Percentiles rank a stretch among this genome's conserved stretches.
These are phyloP conservation scores for Atlantisia rogersi DNA, from an alignment of 2,113 vertebrate genomes.

Conservation along the genomic window DNA sequence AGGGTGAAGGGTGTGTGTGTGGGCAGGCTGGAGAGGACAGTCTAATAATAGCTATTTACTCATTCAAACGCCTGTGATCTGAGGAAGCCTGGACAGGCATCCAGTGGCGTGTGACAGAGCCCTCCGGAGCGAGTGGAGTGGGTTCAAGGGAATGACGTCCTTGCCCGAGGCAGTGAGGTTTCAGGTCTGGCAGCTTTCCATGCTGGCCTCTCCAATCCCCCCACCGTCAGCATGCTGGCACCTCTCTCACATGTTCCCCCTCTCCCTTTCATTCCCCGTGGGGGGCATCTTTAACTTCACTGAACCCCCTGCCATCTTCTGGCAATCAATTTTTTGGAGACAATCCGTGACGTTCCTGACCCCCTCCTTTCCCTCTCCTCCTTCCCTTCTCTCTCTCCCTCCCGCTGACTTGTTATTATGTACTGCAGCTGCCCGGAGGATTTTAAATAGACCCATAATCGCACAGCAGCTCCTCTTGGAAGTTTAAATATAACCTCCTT, in stretches of 20 bases:
- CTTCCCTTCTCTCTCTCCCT: constrained; percentile 47
- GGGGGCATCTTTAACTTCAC: constrained; percentile 41
- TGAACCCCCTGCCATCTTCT: constrained; percentile 37
- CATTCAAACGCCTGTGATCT: constrained; percentile 3
- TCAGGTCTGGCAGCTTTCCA: constrained; percentile 45
- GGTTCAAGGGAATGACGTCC: constrained; percentile 44
- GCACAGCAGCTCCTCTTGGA: constrained; percentile 77
- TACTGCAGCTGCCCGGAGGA: constrained; percentile 79
- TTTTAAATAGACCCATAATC: constrained; percentile 82
- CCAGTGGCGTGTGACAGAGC: constrained; percentile 21
- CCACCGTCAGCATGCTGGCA: not conserved
- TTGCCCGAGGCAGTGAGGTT: constrained; percentile 19
- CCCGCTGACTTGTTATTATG: constrained; percentile 78
- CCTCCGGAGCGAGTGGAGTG: not conserved
- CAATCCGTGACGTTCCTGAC: constrained; percentile 48
- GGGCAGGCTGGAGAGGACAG: not conserved
- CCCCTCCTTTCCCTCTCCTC: constrained; percentile 36
- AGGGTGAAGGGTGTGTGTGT: not conserved
- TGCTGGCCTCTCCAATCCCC: not conserved
- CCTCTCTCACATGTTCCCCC: not conserved
- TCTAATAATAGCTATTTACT: constrained; percentile 60
- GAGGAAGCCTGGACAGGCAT: constrained; percentile 12
- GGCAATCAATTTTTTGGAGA: constrained; percentile 56
- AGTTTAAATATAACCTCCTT: constrained; percentile 82
- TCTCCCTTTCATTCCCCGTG: not conserved